These are phyloP conservation scores for Dascillus cervinus DNA, from an alignment of 2,888 invertebrate genomes.

Conservation along the genomic window DNA sequence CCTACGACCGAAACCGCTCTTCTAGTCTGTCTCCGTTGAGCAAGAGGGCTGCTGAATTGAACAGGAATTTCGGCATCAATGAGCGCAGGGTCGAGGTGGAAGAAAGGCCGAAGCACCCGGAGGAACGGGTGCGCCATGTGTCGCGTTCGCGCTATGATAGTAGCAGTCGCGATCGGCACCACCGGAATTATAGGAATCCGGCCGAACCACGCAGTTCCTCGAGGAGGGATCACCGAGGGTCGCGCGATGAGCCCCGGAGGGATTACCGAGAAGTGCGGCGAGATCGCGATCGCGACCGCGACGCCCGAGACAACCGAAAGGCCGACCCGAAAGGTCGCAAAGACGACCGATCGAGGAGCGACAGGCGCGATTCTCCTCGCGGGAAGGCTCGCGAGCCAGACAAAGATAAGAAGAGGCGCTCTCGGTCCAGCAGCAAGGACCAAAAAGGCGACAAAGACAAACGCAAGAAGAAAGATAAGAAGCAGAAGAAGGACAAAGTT, in stretches of 20 bases:
- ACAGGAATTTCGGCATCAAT: slow-evolving; percentile 37
- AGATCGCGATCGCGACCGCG: slow-evolving; percentile 36
- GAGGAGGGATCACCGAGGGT: slow-evolving; percentile 5
- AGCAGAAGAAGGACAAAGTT: slow-evolving; percentile 39
- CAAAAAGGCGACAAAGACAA: slow-evolving; percentile 23
- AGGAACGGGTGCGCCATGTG: slow-evolving; percentile 24
- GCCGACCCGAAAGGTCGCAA: slow-evolving; percentile 18
- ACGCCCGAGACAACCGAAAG: slow-evolving; percentile 27
- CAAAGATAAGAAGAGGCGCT: slow-evolving; percentile 24
- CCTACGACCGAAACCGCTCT: slow-evolving; percentile 37
- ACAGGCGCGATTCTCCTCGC: slow-evolving; percentile 13
- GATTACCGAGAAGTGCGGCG: slow-evolving; percentile 26
- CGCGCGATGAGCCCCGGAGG: slow-evolving; percentile 16
- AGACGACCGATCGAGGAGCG: slow-evolving; percentile 10
- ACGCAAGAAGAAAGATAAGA: slow-evolving; percentile 41
- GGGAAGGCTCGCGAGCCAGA: slow-evolving; percentile 17
- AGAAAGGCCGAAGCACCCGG: slow-evolving; percentile 26
- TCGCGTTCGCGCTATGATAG: slow-evolving; percentile 28
- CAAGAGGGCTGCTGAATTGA: slow-evolving; percentile 34
- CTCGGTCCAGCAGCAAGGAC: slow-evolving; percentile 28
- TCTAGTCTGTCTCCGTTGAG: slow-evolving; percentile 48
- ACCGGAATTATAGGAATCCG: slow-evolving; percentile 7
- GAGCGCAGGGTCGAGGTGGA: slow-evolving; percentile 36
- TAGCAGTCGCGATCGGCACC: slow-evolving; percentile 21
- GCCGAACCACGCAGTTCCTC: slow-evolving; percentile 3